phyloP scores from a whole-genome alignment of 1,140 invertebrate genomes.

The Drosophila nebulosa region DNA sequence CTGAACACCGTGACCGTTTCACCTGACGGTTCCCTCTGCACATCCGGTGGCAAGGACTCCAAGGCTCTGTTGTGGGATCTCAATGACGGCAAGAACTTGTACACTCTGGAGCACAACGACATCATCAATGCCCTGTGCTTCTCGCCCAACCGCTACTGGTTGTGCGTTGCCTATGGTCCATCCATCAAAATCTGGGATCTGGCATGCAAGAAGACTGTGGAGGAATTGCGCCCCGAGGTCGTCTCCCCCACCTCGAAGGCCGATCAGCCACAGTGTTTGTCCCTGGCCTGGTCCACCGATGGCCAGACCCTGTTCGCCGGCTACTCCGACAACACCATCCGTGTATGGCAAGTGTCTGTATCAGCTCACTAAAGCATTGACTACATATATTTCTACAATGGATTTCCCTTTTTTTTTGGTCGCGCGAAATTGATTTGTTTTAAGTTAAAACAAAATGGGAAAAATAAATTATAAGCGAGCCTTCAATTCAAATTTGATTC shows the following conservation, averaged over 20 bases:
- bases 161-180: constrained; percentile 99
- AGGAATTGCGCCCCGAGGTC: constrained; percentile 98
- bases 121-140: constrained; percentile 99
- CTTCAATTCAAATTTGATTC: too few relatives aligned
- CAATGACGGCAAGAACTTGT: constrained; percentile 99
- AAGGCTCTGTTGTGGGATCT: constrained; percentile 99
- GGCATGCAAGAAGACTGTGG: constrained; percentile 99
- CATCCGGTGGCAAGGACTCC: constrained; percentile 99
- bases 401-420: constrained; percentile 5
- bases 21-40: constrained; percentile 99
- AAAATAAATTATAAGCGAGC: constrained; percentile 56
- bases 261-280: constrained; percentile 97
- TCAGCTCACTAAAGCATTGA: constrained; percentile 81
- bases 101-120: constrained; percentile 99
- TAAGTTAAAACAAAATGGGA: constrained; percentile 18
- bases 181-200: constrained; percentile 99
- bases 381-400: constrained; percentile 11
- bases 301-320: constrained; percentile 99
- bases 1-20: constrained; percentile 99
- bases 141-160: constrained; percentile 99
- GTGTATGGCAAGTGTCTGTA: constrained; percentile 98
- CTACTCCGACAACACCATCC: constrained; percentile 98
- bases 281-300: constrained; percentile 99
- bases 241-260: constrained; percentile 88
- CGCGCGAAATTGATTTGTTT: constrained; percentile 55